phyloP scores from a whole-genome alignment of 2,113 vertebrate genomes.

The Myotis brandtii region DNA sequence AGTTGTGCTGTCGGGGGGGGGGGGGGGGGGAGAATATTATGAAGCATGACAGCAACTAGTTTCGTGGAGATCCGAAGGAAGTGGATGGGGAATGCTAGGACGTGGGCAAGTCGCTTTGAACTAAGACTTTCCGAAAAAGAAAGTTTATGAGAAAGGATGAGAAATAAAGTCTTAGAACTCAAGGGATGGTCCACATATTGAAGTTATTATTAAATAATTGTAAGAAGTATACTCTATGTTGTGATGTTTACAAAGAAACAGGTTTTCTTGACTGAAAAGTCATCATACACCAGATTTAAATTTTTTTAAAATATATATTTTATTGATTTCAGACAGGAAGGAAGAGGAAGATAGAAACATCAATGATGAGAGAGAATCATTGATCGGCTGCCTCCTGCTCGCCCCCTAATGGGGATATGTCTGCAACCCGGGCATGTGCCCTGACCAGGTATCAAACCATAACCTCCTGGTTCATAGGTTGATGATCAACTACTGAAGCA shows the following conservation, averaged over 20 bases:
- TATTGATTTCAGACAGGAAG: no score
- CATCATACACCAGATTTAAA: background rate
- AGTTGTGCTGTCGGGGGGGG: no score
- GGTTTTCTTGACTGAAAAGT: background rate
- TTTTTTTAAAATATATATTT: no score
- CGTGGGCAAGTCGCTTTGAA: background rate
- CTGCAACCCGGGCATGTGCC: no score
- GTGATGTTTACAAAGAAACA: background rate
- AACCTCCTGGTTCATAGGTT: no score
- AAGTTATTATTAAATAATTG: background rate
- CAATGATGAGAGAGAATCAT: no score
- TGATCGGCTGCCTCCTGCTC: no score
- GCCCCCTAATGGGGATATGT: no score
- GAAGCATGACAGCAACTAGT: background rate
- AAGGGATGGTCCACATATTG: background rate
- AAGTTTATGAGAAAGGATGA: background rate
- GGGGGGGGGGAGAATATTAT: no score
- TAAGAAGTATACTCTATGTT: background rate
- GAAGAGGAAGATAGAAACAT: no score
- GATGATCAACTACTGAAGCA: no score
- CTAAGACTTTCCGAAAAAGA: background rate
- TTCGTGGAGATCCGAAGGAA: background rate
- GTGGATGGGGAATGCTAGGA: background rate
- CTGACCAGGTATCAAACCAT: no score
- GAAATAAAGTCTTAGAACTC: background rate